Base-by-base conservation (phyloP, 2,888 invertebrate genomes). In the Noctua janthina region DNA sequence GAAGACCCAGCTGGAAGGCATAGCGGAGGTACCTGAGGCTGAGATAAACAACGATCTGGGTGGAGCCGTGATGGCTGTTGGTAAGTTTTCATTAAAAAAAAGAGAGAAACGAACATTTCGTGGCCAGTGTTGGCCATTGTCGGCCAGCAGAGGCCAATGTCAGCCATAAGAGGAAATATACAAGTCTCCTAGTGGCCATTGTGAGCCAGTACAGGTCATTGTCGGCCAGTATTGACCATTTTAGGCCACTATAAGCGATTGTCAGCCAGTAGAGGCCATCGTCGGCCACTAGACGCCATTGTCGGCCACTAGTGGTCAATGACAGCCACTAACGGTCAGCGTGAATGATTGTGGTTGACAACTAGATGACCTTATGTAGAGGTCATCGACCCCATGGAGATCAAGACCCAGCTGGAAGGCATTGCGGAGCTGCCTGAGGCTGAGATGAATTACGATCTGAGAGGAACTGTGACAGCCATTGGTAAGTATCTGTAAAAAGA, bases 361-460 rank as follows among this genome's bases (percentile, higher is more conserved):
- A 66, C 7, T 10, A 39, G 20, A 64, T 64, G 35, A 35, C 35
- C 20, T 39, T 66, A 66, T 66, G 35, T 66, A 66, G 95, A 95
- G 5, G 93, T 94, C 67, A 91, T 95, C 2, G 96, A 96, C 59
- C 92, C 95, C 0, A 89, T 97, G 81, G 95, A 96, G 80, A 93
- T 90, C 0, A 97, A 97, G 84, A 97, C 96, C 0, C 96, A 96
- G 29, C 92, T 97, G 0, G 97, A 97, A 91, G 98, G 98, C 85
- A 98, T 98, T 82, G 98, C 97, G 0, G 98, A 98, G 93, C 98
- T 98, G 3, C 98, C 96, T 0, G 96, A 96, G 74, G 96, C 96
- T 0, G 96, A 96, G 64, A 91, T 96, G 0, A 87, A 95, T 0
- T 95, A 92, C 56, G 96, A 96, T 20, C 78, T 96, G 46, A 95